Base-by-base conservation (phyloP, 2,888 invertebrate species). In the Cacoxenus indagator region DNA sequence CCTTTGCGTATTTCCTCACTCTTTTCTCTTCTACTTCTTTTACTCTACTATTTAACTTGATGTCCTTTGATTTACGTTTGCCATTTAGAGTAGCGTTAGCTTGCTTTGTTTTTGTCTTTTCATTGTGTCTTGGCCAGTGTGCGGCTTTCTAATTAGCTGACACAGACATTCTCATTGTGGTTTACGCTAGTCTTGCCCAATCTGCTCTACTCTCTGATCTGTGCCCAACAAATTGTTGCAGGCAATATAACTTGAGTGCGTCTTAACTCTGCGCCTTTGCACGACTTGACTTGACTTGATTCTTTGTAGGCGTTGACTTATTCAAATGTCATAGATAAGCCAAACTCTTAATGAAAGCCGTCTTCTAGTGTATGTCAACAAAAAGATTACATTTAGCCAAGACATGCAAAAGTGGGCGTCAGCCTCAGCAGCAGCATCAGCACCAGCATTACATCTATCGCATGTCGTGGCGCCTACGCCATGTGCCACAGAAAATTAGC, bases 131-230 rank as follows among this genome's bases (percentile, higher is more conserved):
- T 17, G 17, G 31, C 19, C 19, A 6, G 17, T 24, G 24, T 55
- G 55, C 17, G 61, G 69, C 57, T 72, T 73, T 72, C 67, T 74
- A 76, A 78, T 78, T 81, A 78, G 72, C 70, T 72, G 67, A 43
- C 62, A 45, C 55, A 26, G 55, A 67, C 54, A 71, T 69, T 66
- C 27, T 59, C 64, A 51, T 22, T 51, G 22, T 51, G 22, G 19
- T 51, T 46, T 65, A 46, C 8, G 37, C 37, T 4, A 14, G n/a
- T n/a, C 37, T 37, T 37, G 9, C 5, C 5, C 31, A 31, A 3
- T 48, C 48, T 48, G 8, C 19, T 51, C 51, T 19, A 51, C 19
- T 51, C 17, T 9, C 22, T 51, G 22, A 19, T 19, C 9, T 9
- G 22, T 19, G 51, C 17, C 22, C 22, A 51, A 14, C 51, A 8